Base-by-base conservation (phyloP, 2,113 vertebrate species). In the Conger conger region DNA sequence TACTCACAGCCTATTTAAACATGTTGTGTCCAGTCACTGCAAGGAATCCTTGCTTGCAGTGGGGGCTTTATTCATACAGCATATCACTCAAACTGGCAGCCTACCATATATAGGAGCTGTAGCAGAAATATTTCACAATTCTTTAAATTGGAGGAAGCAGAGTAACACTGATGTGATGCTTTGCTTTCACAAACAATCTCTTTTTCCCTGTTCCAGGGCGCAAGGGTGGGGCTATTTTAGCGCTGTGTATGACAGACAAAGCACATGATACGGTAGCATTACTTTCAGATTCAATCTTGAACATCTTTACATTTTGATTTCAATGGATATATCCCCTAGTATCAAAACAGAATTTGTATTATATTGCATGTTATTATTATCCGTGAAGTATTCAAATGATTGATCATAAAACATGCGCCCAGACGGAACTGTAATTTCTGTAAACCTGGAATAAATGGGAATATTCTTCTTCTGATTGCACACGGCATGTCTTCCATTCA, bases 351-450 rank as follows among this genome's bases (percentile, higher is more conserved):
- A 18, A 40, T 80, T 23, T 8, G 8, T 80, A 5, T 42, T 80
- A 16, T 45, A 45, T 80, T 4, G 17, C 27, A 36, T 79, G 77
- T 68, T 63, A 40, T 80, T 80, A 42, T 68, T 73, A 30, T 81
- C 78, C 16, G 54, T 6, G 63, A 80, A 11, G 36, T 30, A 40
- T 80, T 68, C 30, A 68, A 85, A 84, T 42, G 63, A n/a, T 20
- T 11, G 54, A 17, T 85, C 57, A 38, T 40, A 79, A 79, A 68
- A 80, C 2, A 8, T 23, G 16, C 0, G 80, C 68, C 83, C 33
- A 54, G 76, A 79, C 30, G 79, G 83, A 50, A 79, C 30, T 42
- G 57, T 80, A 85, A 80, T 18, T 80, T 53, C 16, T 80, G 37
- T 80, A 23, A 80, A 37, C 53, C 36, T 38, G 37, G 38, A 16